phyloP scores from a whole-genome alignment of 2,888 invertebrate genomes.

The Caenorhabditis becei region DNA sequence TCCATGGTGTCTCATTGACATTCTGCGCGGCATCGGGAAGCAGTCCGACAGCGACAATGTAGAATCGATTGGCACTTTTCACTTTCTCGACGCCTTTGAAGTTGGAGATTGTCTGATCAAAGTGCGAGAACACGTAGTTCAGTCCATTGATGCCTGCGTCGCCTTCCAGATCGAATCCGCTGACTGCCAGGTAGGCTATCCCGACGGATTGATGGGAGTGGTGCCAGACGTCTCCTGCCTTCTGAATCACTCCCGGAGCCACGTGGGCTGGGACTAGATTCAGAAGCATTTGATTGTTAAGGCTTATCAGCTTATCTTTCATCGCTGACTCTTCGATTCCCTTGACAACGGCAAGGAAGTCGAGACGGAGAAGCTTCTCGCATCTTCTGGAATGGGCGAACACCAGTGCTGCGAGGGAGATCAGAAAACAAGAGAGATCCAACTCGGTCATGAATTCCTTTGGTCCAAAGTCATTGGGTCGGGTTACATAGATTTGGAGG shows the following conservation, averaged over 20 bases:
- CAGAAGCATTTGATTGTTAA: slow-evolving; percentile 77
- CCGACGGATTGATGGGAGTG: slow-evolving; percentile 71
- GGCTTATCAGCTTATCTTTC: slow-evolving; percentile 58
- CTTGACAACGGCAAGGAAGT: slow-evolving; percentile 78
- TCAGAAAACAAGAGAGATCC: slow-evolving; percentile 74
- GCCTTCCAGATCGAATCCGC: slow-evolving; percentile 70
- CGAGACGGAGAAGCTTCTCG: slow-evolving; percentile 76
- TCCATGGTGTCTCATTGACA: slow-evolving; percentile 80
- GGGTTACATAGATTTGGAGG: slow-evolving; percentile 76
- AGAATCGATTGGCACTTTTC: slow-evolving; percentile 76
- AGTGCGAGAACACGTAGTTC: slow-evolving; percentile 73
- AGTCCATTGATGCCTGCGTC: slow-evolving; percentile 72
- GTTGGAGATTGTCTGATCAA: slow-evolving; percentile 69
- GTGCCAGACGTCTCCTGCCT: slow-evolving; percentile 66
- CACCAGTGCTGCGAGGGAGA: slow-evolving; percentile 71
- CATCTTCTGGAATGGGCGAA: slow-evolving; percentile 74
- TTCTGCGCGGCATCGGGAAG: slow-evolving; percentile 78
- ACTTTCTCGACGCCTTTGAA: slow-evolving; percentile 78
- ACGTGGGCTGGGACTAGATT: slow-evolving; percentile 79
- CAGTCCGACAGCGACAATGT: slow-evolving; percentile 79
- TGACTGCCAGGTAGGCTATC: slow-evolving; percentile 71
- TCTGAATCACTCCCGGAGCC: slow-evolving; percentile 70
- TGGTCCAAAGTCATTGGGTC: slow-evolving; percentile 68
- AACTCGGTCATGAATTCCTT: slow-evolving; percentile 73
- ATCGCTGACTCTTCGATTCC: slow-evolving; percentile 64